Conservation (phyloP, 2,797 vertebrate species). For the Spondyliosoma cantharus region DNA sequence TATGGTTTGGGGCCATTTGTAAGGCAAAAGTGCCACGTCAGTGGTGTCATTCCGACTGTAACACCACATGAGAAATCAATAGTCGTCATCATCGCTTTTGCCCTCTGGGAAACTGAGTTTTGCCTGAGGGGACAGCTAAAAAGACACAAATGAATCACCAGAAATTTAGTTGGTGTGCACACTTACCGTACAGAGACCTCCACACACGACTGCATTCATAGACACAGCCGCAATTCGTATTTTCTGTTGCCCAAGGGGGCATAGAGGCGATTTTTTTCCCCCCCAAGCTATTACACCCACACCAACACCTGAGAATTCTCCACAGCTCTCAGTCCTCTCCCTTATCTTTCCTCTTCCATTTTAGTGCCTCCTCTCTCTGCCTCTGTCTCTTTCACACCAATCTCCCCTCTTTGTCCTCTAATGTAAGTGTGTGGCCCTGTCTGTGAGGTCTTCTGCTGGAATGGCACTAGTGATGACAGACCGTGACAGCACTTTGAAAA, state of each 20-base stretch:
- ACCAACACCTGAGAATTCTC: slow-evolving; percentile 14
- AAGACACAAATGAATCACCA: slow-evolving; percentile 1
- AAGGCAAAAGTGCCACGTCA: not conserved
- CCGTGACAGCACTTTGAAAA: slow-evolving; percentile 3
- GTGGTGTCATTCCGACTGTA: not conserved
- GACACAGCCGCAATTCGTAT: not conserved
- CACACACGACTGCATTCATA: not conserved
- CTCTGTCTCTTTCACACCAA: slow-evolving; percentile 7
- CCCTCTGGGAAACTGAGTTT: slow-evolving; percentile 42
- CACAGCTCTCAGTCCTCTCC: not conserved
- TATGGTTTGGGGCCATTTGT: slow-evolving; percentile 22
- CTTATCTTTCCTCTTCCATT: slow-evolving; percentile 12
- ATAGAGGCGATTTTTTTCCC: not conserved
- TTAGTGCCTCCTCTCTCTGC: not conserved
- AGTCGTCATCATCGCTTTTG: slow-evolving; percentile 12
- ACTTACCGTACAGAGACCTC: not conserved
- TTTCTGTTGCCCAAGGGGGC: slow-evolving; percentile 27
- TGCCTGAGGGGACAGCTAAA: slow-evolving; percentile 34
- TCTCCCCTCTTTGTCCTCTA: slow-evolving; percentile 31
- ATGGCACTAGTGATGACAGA: not conserved
- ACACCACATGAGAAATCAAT: slow-evolving; percentile 17
- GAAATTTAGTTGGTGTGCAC: not conserved
- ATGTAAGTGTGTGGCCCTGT: slow-evolving; percentile 3
- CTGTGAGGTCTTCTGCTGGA: slow-evolving; percentile 26
- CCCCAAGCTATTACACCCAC: slow-evolving; percentile 2